These are phyloP conservation scores for Sebastes paucispinis DNA, from an alignment of 2,797 vertebrate species.

Conservation along the genomic window DNA sequence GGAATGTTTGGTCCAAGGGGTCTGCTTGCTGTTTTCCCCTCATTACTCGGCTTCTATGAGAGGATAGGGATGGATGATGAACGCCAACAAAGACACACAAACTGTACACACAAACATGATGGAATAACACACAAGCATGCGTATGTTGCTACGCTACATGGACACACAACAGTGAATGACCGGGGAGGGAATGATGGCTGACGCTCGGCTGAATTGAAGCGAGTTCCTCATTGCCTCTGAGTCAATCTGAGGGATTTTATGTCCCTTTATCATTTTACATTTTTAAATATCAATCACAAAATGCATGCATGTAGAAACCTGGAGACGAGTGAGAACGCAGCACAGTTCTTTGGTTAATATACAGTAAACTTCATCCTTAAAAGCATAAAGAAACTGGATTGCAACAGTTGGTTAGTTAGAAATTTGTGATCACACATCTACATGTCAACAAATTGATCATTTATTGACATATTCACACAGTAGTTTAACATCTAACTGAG, in stretches of 20 bases:
- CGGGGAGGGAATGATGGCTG: slow-evolving; percentile 5
- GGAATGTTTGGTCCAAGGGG: slow-evolving; percentile 82
- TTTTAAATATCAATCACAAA: background rate
- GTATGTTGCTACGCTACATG: slow-evolving; percentile 19
- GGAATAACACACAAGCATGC: slow-evolving; percentile 51
- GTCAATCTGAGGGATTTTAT: background rate
- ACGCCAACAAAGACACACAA: slow-evolving; percentile 59
- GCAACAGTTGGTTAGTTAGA: slow-evolving; percentile 16
- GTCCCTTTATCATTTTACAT: background rate
- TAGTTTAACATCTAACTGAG: background rate
- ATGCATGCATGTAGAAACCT: background rate
- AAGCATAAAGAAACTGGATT: background rate
- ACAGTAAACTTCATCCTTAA: background rate
- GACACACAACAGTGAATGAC: slow-evolving; percentile 28
- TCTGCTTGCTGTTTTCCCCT: slow-evolving; percentile 82
- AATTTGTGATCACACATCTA: background rate
- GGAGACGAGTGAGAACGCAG: slow-evolving; percentile 6
- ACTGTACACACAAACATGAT: slow-evolving; percentile 57
- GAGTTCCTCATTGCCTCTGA: background rate
- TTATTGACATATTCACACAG: background rate
- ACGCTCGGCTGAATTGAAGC: background rate
- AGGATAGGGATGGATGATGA: slow-evolving; percentile 80
- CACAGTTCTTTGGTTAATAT: slow-evolving; percentile 19
- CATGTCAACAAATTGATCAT: slow-evolving; percentile 10
- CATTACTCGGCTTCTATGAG: slow-evolving; percentile 80